Base-by-base conservation (phyloP, 2,888 invertebrate species). In the Nomada hirtipes region DNA sequence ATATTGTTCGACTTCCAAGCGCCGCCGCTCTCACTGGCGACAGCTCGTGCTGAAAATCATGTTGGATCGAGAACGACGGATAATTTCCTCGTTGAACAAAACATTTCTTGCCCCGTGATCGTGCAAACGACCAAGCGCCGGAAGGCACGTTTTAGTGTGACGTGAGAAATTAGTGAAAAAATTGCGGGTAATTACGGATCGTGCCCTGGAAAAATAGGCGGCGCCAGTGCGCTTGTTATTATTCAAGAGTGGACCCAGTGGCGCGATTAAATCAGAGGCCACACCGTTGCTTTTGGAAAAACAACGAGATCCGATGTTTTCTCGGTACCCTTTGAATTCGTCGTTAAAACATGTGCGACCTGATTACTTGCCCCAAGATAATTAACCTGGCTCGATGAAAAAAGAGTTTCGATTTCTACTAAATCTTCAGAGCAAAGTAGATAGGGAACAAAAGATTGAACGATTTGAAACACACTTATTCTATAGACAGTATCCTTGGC, bases 291-390 rank as follows among this genome's bases (percentile, higher is more conserved):
- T 61, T 61, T 60, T 15, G 15, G 11, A 71, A 60, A 71, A 50
- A 71, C 60, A 70, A 61, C 70, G 29, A 60, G 47, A 71, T 60
- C 18, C 61, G 50, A 71, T 52, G 29, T 71, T 60, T 61, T 15
- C 29, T n/a, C 15, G 20, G 15, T n/a, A 11, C 36, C 36, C 47
- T 71, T 71, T 60, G 50, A 50, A 60, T 50, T 61, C 60, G 20
- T 50, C 70, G 70, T 52, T 71, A 60, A 71, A 71, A 60, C 70
- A 36, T 60, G 20, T 20, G 20, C 29, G 23, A 20, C 15, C 60
- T 15, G 11, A 15, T 29, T 20, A 0, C 13, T 50, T 26, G 47
- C 50, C 47, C 15, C 60, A 4, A 10, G 20, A 11, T 36, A 29
- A 71, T 50, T 61, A 60, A 67, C 26, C 20, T 15, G 2, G n/a